phyloP scores from a whole-genome alignment of 2,113 vertebrate species.

The Clarias batrachus region DNA sequence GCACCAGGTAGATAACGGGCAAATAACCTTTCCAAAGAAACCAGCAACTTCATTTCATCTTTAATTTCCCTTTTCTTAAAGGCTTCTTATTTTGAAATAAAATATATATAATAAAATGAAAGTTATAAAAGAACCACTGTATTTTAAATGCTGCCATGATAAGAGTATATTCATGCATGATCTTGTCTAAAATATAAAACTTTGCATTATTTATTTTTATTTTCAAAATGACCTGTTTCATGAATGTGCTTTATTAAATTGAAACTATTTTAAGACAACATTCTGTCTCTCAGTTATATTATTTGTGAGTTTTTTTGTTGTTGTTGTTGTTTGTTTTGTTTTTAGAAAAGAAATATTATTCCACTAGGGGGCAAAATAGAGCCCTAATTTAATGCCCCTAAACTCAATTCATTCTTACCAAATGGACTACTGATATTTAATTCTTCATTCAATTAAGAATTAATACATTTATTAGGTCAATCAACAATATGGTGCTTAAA shows the following conservation, averaged over 20 bases:
- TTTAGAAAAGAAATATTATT: too few relatives aligned
- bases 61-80: background rate
- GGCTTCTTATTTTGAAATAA: background rate
- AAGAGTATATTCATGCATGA: slow-evolving; percentile 14
- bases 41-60: background rate
- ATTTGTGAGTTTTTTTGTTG: background rate
- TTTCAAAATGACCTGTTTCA: background rate
- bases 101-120: too few relatives aligned
- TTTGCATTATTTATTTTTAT: slow-evolving; percentile 18
- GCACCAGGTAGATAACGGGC: slow-evolving; percentile 4
- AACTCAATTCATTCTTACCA: too few relatives aligned
- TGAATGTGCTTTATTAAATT: slow-evolving; percentile 19
- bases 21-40: background rate
- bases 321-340: background rate
- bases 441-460: too few relatives aligned
- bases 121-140: background rate
- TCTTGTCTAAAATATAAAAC: background rate
- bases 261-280: background rate
- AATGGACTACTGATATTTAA: too few relatives aligned
- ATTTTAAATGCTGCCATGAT: background rate
- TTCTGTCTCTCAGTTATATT: background rate
- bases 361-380: too few relatives aligned
- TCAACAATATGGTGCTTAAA: too few relatives aligned
- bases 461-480: too few relatives aligned
- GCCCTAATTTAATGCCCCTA: too few relatives aligned